phyloP scores from a whole-genome alignment of 2,888 invertebrate species.

The Trachelus troglodyta region DNA sequence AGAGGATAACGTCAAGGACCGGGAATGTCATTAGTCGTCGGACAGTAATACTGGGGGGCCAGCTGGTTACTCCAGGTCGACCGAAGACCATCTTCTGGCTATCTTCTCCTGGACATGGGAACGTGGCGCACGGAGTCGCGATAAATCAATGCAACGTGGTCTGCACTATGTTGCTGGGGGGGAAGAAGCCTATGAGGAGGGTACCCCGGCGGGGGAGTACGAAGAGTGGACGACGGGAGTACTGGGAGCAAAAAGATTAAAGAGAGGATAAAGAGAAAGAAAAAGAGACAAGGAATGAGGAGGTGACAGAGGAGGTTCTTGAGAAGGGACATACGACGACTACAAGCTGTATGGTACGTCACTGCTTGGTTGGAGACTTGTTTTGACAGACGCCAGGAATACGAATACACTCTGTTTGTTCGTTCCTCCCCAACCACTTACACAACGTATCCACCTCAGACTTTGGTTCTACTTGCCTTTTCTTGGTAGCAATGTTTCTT shows the following conservation, averaged over 20 bases:
- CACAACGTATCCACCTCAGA: slow-evolving; percentile 10
- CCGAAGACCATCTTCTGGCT: background rate
- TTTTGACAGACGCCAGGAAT: slow-evolving; percentile 56
- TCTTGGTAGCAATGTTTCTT: slow-evolving; percentile 5
- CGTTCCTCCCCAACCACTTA: slow-evolving; percentile 41
- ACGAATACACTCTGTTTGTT: slow-evolving; percentile 45
- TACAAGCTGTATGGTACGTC: background rate
- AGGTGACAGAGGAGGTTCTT: slow-evolving; percentile 6
- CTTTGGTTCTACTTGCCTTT: slow-evolving; percentile 10
- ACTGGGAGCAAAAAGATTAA: background rate
- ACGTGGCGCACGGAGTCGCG: slow-evolving; percentile 1
- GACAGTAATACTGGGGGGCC: background rate
- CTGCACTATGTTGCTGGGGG: background rate
- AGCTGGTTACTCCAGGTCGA: background rate
- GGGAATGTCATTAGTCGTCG: background rate
- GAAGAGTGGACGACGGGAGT: background rate
- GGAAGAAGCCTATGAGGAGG: background rate
- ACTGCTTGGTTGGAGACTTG: slow-evolving; percentile 33
- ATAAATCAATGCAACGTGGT: slow-evolving; percentile 8
- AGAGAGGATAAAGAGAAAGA: slow-evolving; percentile 6
- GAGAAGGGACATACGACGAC: background rate
- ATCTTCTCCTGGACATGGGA: background rate
- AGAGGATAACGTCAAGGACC: background rate
- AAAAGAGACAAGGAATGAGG: slow-evolving; percentile 1
- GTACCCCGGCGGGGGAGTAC: background rate